A percentile compares a stretch with the other conserved stretches of the same genome.
These are phyloP conservation scores for Meteorus cinctellus DNA, from an alignment of 2,888 invertebrate genomes.

Conservation along the genomic window DNA sequence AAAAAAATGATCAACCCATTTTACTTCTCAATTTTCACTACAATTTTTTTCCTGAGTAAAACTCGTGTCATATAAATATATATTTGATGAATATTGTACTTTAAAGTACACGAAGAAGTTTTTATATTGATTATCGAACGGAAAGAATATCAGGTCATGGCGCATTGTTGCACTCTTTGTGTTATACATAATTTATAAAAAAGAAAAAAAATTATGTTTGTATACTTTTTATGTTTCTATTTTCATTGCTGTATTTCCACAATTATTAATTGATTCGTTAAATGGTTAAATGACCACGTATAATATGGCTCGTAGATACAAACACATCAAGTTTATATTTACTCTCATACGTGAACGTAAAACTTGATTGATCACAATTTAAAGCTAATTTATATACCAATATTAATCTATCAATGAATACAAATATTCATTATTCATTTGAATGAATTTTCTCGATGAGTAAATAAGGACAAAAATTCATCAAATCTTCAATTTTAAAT, in stretches of 20 bases:
- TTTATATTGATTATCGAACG: constrained; percentile 31
- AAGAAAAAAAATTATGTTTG: neutral
- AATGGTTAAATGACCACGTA: neutral
- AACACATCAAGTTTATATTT: neutral
- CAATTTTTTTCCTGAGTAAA: too few relatives aligned
- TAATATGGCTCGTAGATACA: neutral
- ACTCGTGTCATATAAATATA: neutral
- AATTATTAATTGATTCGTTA: constrained; percentile 1
- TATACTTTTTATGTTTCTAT: constrained; percentile 1
- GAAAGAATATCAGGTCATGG: constrained; percentile 31
- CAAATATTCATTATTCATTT: too few relatives aligned
- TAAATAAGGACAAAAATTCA: neutral
- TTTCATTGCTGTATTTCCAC: neutral
- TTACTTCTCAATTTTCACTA: too few relatives aligned
- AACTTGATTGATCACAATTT: too few relatives aligned
- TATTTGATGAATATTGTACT: neutral
- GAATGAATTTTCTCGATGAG: too few relatives aligned
- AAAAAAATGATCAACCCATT: too few relatives aligned
- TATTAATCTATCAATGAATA: too few relatives aligned
- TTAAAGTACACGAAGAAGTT: constrained; percentile 24
- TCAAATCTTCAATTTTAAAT: neutral
- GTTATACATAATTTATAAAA: constrained; percentile 13
- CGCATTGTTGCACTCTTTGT: constrained; percentile 34
- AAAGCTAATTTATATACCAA: too few relatives aligned
- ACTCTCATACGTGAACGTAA: neutral